Conservation (phyloP, 2,113 vertebrate species). For the Otocyon megalotis region DNA sequence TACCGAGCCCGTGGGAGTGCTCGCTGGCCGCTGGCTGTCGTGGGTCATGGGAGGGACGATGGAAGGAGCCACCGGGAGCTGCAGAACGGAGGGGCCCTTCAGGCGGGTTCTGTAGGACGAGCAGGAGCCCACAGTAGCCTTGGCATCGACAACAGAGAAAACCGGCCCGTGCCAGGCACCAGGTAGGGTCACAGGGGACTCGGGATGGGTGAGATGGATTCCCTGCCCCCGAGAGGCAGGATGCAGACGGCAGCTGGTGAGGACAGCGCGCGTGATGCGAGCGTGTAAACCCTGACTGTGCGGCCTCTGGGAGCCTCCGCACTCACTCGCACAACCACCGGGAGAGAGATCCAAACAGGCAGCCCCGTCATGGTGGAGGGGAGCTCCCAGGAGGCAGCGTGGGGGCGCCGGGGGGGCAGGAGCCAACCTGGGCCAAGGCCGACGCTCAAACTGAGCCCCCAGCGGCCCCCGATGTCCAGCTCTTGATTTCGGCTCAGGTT, state of each 20-base stretch:
- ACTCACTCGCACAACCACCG: not conserved
- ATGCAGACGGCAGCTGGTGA: not conserved
- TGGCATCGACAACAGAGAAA: not conserved
- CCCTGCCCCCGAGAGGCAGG: not conserved
- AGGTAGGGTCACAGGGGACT: not conserved
- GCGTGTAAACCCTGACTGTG: too few relatives aligned
- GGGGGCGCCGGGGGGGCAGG: too few relatives aligned
- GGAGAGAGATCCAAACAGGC: not conserved
- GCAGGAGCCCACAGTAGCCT: not conserved
- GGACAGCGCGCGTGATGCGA: accelerated
- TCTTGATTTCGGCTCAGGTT: not conserved
- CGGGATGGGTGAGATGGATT: not conserved
- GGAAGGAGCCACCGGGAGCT: not conserved
- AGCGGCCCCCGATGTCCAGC: too few relatives aligned
- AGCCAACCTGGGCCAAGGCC: too few relatives aligned
- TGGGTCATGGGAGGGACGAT: not conserved
- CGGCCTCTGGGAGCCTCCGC: not conserved
- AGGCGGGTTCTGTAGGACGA: slow-evolving; percentile 14
- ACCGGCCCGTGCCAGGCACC: not conserved
- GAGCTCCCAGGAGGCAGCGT: not conserved
- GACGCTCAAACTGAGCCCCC: too few relatives aligned
- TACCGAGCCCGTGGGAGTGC: not conserved
- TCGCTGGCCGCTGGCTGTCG: not conserved
- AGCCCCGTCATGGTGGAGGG: not conserved
- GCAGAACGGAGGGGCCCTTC: not conserved